Conservation (phyloP, 2,888 invertebrate species). For the Trissolcus japonicus region DNA sequence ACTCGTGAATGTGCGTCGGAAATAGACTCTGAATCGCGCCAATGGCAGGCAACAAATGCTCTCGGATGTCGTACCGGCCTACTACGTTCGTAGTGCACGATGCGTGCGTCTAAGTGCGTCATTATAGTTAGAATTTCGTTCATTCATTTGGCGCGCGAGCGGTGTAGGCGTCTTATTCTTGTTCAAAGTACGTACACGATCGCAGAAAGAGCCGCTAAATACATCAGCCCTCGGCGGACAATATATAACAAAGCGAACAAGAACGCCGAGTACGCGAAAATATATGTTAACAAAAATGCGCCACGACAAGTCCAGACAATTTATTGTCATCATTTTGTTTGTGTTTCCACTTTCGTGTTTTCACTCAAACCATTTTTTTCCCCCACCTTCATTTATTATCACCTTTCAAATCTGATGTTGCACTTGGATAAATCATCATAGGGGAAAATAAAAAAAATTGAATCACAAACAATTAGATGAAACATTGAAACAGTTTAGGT, state of each 20-base stretch:
- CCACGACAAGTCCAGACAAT: neutral
- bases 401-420: too few species aligned
- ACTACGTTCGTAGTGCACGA: constrained; percentile 25
- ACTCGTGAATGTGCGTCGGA: constrained; percentile 52
- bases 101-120: constrained; percentile 47
- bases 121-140: constrained; percentile 50
- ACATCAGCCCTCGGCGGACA: constrained; percentile 16
- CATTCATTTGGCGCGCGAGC: constrained; percentile 53
- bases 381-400: too few species aligned
- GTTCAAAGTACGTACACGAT: constrained; percentile 43
- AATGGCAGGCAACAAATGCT: constrained; percentile 37
- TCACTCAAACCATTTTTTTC: neutral
- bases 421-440: too few species aligned
- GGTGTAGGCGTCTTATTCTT: constrained; percentile 53
- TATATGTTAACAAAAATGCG: constrained; percentile 23
- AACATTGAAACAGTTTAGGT: too few species aligned
- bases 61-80: neutral
- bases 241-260: constrained; percentile 23
- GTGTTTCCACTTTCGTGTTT: constrained; percentile 2
- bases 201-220: constrained; percentile 52
- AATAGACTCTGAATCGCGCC: constrained; percentile 49
- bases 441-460: too few species aligned
- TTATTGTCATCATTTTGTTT: constrained; percentile 13
- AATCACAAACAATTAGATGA: too few species aligned
- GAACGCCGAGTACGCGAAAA: constrained; percentile 22